Evolutionary conservation across 2,113 vertebrate species (phyloP), one percentile per base, ranked within the genome.

Genomic region (Megaleporinus macrocephalus): DNA sequence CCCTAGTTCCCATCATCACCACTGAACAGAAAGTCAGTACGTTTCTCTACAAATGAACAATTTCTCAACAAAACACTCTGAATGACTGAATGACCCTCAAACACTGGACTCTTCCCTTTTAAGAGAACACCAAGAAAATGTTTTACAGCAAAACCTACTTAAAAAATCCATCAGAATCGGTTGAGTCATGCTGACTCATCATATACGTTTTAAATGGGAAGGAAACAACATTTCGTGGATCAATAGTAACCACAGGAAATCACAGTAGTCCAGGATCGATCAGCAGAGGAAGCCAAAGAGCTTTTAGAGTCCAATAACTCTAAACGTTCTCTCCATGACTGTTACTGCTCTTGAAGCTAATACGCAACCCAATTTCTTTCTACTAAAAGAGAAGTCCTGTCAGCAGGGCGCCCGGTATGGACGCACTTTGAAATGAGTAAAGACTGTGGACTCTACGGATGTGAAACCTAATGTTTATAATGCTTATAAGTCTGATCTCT

Each of bases 151-250:
- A 36, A 36, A 36, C 33, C 1, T 18, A 51, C 1, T 51, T n/a
- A n/a, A 15, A 27, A 78, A 73, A 63, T 2, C 55, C n/a, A 33
- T 11, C 53, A 22, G 26, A 59, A 13, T 30, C 6, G 24, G 7
- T 14, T 10, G 44, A 70, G 69, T 65, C 55, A 44, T 69, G 70
- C 76, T 49, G 76, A 70, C 41, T 53, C 77, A 27, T 72, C 78
- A 27, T 22, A 27, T 75, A 75, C 41, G 2, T 26, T 27, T 49
- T 9, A 73, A 66, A 74, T 49, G 16, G 53, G 55, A 79, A 33
- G 1, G 14, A 71, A 59, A 33, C 16, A 13, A 30, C 62, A 76
- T 53, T 71, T n/a, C 16, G 33, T 47, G 6, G 30, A 77, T 81
- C 49, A 59, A 61, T 63, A 49, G 61, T 29, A 49, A 16, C 73